Evolutionary conservation across 2,888 invertebrate species (phyloP).

Genomic region (Pheosia gnoma): DNA sequence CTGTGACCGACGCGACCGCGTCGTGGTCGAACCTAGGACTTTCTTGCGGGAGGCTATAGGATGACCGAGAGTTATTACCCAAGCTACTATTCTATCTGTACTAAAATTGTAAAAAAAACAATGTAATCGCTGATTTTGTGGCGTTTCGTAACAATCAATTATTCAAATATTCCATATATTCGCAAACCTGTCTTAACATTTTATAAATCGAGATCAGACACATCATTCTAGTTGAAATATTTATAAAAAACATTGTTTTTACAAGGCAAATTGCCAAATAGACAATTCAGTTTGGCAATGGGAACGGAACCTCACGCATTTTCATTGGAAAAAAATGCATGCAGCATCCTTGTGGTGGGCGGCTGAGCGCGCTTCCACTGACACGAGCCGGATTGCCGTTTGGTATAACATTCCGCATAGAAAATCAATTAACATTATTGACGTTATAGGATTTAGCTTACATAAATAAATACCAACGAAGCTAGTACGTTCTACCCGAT

Average conservation of each 20-base stretch:
- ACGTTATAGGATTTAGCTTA: not conserved
- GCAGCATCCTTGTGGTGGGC: constrained; percentile 16
- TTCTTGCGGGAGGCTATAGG: constrained; percentile 37
- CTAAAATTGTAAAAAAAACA: not conserved
- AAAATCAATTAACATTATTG: constrained; percentile 1
- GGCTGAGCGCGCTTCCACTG: constrained; percentile 14
- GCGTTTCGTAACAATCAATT: not conserved
- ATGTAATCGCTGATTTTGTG: not conserved
- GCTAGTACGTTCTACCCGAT: no score
- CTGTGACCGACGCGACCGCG: constrained; percentile 40
- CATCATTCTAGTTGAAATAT: constrained; percentile 7
- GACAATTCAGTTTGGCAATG: constrained; percentile 27
- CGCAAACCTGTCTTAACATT: constrained; percentile 2
- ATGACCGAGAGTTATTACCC: constrained; percentile 9
- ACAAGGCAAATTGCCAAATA: constrained; percentile 23
- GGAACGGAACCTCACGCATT: constrained; percentile 35
- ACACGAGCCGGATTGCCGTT: not conserved
- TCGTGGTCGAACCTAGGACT: constrained; percentile 30
- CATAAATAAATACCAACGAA: not conserved
- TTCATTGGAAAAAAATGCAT: constrained; percentile 17
- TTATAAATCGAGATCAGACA: not conserved
- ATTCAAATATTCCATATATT: not conserved
- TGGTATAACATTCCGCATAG: not conserved
- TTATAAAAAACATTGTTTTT: constrained; percentile 9
- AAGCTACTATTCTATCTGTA: not conserved